A percentile compares a stretch with the other conserved stretches of the same genome.
phyloP scores from a whole-genome alignment of 2,113 vertebrate species.

The Paedocypris sp. region DNA sequence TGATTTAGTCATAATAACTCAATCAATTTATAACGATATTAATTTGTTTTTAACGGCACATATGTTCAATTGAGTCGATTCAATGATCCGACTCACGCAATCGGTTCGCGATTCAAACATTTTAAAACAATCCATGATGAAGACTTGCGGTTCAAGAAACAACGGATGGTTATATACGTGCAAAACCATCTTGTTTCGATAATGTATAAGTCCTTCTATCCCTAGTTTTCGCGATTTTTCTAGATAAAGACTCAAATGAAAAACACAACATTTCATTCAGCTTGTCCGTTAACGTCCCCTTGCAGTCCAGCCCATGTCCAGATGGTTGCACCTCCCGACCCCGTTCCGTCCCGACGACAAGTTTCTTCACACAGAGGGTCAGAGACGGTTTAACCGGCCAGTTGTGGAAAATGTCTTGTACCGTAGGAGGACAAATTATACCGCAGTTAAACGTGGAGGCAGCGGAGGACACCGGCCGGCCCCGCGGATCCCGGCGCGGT shows the following conservation, averaged over 20 bases:
- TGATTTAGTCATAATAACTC: too few relatives aligned
- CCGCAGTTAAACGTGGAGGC: conserved; percentile 40
- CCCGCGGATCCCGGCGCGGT: conserved; percentile 24
- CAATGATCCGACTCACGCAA: too few relatives aligned
- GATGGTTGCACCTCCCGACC: not conserved
- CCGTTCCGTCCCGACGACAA: not conserved
- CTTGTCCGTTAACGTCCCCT: not conserved
- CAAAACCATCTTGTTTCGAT: too few relatives aligned
- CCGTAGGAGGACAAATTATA: conserved; percentile 34
- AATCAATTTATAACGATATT: too few relatives aligned
- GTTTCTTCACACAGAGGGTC: not conserved
- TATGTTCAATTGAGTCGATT: too few relatives aligned
- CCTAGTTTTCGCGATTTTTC: too few relatives aligned
- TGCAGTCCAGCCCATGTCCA: conserved; percentile 8
- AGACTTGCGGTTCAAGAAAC: too few relatives aligned
- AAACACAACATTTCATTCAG: not conserved
- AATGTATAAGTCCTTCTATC: too few relatives aligned
- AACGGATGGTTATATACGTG: too few relatives aligned
- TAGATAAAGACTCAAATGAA: not conserved
- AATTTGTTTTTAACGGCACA: too few relatives aligned
- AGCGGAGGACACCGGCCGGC: conserved; percentile 28
- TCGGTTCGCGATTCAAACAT: too few relatives aligned
- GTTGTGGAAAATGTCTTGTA: conserved; percentile 34
- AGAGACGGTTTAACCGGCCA: not conserved
- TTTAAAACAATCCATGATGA: too few relatives aligned